Conservation (phyloP, 2,888 invertebrate species). For the Folsomia candida region DNA sequence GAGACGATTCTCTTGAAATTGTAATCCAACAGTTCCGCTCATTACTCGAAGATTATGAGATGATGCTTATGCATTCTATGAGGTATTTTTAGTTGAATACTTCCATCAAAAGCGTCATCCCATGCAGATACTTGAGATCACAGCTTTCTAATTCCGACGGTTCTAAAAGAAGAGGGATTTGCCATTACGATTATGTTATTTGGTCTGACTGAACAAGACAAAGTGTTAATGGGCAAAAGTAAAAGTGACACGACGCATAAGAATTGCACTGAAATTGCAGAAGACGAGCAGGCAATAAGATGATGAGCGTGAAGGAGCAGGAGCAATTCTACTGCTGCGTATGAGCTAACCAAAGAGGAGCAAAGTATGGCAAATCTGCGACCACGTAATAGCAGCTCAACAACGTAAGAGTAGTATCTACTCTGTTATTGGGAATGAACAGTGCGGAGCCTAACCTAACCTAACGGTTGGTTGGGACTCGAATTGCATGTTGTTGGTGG, state of each 20-base stretch:
- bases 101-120: no score
- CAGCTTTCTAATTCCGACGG: conserved; percentile 1
- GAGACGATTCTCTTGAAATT: neutral
- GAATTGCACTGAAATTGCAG: neutral
- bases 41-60: neutral
- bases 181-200: no score
- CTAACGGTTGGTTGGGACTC: neutral
- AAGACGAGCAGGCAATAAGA: neutral
- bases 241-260: conserved; percentile 3
- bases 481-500: neutral
- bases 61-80: neutral
- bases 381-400: neutral
- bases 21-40: neutral
- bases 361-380: neutral
- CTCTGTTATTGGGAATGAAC: neutral
- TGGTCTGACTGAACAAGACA: neutral
- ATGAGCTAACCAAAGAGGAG: neutral
- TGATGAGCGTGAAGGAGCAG: neutral
- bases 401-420: neutral
- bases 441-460: neutral
- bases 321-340: neutral
- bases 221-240: conserved; percentile 7
- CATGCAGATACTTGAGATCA: no score
- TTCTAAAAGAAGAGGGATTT: neutral
- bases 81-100: no score